Percentiles rank a stretch among this genome's conserved stretches.
phyloP scores from a whole-genome alignment of 30 jellyfish, hydroid and myxozoan genomes.

The Rhopilema esculentum region DNA sequence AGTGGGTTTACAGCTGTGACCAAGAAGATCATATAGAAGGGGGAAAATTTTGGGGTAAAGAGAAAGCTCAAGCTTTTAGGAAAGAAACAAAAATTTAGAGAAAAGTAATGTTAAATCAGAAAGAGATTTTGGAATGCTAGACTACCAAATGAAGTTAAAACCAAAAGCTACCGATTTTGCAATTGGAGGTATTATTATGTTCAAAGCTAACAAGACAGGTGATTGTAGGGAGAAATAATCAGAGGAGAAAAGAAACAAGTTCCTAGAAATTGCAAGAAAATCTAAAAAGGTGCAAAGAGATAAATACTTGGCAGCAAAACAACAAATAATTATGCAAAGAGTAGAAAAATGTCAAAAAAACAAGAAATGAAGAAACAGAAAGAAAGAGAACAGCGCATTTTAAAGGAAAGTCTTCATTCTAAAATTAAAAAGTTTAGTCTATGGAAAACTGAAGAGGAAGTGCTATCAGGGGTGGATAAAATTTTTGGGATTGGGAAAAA shows the following conservation, averaged over 20 bases:
- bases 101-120: slow-evolving; percentile 43
- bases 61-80: background rate
- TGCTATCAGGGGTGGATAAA: background rate
- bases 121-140: slow-evolving; percentile 55
- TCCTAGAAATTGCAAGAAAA: slow-evolving; percentile 29
- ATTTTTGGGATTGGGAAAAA: slow-evolving; percentile 4
- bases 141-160: background rate
- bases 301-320: slow-evolving; percentile 1
- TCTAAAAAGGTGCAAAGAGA: slow-evolving; percentile 19
- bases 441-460: slow-evolving; percentile 24
- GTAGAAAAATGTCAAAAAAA: slow-evolving; percentile 20
- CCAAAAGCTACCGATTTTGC: slow-evolving; percentile 53
- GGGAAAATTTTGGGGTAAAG: slow-evolving; percentile 25
- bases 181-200: slow-evolving; percentile 48
- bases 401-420: background rate
- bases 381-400: background rate
- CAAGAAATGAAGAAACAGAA: background rate
- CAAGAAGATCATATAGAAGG: slow-evolving; percentile 61
- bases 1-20: slow-evolving; percentile 38
- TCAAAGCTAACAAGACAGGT: slow-evolving; percentile 9
- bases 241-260: background rate
- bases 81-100: slow-evolving; percentile 36
- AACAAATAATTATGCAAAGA: background rate
- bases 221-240: slow-evolving; percentile 11
- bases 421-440: slow-evolving; percentile 1